A percentile compares a stretch with the other conserved stretches of the same genome.
Conservation (phyloP, 2,113 vertebrate species). For the Oreochromis niloticus region DNA sequence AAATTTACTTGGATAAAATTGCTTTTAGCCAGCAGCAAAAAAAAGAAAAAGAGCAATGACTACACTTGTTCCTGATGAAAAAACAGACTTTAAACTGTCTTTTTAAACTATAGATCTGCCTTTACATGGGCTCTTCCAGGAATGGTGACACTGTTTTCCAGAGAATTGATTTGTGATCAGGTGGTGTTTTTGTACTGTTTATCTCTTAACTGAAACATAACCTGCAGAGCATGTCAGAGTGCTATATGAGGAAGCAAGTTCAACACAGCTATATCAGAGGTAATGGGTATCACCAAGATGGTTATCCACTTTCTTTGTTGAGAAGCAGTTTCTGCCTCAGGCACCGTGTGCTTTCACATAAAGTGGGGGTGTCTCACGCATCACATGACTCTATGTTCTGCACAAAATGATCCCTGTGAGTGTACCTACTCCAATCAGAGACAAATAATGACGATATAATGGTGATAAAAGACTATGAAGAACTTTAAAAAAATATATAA, state of each 20-base stretch:
- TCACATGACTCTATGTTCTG: background rate
- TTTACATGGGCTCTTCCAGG: background rate
- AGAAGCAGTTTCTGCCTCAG: background rate
- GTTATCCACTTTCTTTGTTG: background rate
- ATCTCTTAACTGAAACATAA: background rate
- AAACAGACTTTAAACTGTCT: background rate
- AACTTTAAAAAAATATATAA: background rate
- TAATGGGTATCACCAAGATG: background rate
- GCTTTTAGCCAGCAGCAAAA: too few relatives aligned
- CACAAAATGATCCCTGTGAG: background rate
- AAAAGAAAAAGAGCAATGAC: background rate
- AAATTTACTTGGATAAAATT: too few relatives aligned
- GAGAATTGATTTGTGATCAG: background rate
- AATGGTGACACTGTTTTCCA: background rate
- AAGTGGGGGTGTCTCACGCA: background rate
- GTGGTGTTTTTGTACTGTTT: background rate
- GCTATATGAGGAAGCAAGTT: background rate
- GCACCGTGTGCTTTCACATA: background rate
- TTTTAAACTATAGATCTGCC: background rate
- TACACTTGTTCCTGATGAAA: background rate
- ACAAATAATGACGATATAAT: background rate
- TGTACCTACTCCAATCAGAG: background rate
- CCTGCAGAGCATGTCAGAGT: background rate
- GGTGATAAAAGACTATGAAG: background rate
- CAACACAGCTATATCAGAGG: background rate